These are phyloP conservation scores for Characodon lateralis DNA, from an alignment of 2,797 vertebrate species.

Conservation along the genomic window DNA sequence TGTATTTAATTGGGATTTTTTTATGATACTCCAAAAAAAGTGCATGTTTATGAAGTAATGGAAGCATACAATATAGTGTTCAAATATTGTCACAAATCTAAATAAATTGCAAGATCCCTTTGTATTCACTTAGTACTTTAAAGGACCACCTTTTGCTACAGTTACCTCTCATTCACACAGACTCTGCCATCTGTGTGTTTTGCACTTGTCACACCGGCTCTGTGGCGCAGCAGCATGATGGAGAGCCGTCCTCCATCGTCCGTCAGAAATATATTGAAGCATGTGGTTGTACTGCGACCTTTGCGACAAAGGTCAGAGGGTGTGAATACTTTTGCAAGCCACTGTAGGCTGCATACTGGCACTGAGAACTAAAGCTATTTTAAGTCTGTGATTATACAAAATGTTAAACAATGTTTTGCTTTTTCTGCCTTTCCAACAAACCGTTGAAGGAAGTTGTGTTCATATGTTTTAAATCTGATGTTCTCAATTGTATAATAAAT, in stretches of 20 bases:
- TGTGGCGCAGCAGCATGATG: too few species aligned
- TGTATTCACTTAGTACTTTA: too few species aligned
- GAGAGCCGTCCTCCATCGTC: too few species aligned
- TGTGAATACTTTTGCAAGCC: not conserved
- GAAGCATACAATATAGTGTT: not conserved
- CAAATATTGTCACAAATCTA: too few species aligned
- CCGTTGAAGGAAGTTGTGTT: not conserved
- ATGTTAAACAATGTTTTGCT: not conserved
- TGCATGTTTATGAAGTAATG: not conserved
- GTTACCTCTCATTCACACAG: too few species aligned
- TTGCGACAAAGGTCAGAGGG: too few species aligned
- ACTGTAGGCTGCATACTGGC: not conserved
- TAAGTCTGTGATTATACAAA: not conserved
- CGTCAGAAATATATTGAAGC: not conserved
- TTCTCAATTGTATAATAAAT: not conserved
- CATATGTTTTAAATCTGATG: not conserved
- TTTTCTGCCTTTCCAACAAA: not conserved
- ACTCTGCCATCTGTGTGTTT: too few species aligned
- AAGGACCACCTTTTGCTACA: too few species aligned
- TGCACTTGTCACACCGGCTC: too few species aligned
- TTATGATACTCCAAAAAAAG: not conserved
- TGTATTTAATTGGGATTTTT: not conserved
- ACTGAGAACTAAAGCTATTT: slow-evolving; percentile 8
- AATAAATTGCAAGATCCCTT: too few species aligned
- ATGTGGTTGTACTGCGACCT: not conserved